Conservation (phyloP, 2,888 invertebrate genomes). For the Lepidonotus clava region DNA sequence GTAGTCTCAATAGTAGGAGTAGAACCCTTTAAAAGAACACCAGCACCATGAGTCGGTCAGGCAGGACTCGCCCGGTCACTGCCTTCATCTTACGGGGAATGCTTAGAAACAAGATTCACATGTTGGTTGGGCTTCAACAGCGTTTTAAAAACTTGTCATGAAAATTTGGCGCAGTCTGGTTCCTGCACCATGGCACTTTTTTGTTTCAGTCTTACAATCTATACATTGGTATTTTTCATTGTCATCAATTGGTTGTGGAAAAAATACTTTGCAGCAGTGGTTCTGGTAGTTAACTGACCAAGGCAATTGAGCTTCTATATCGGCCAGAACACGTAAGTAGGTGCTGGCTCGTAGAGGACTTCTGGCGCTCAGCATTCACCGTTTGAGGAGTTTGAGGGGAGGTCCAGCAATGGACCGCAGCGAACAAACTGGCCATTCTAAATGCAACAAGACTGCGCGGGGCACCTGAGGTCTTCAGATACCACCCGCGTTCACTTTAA, state of each 20-base stretch:
- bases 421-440: neutral
- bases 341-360: neutral
- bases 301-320: conserved; percentile 7
- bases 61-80: neutral
- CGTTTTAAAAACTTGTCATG: neutral
- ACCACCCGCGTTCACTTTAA: no score
- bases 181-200: conserved; percentile 3
- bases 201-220: neutral
- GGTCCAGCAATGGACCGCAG: neutral
- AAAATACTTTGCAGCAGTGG: conserved; percentile 45
- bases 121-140: neutral
- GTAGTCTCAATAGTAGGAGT: no score
- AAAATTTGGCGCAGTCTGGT: neutral
- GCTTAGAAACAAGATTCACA: conserved; percentile 15
- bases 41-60: neutral
- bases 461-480: no score
- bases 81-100: conserved; percentile 16
- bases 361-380: no score
- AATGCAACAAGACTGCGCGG: no score
- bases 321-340: conserved; percentile 1
- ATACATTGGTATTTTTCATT: neutral
- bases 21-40: neutral
- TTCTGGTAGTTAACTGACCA: conserved; percentile 3
- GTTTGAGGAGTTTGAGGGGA: no score
- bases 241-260: no score